These are phyloP conservation scores for Psilopsiagon aymara DNA, from an alignment of 2,113 vertebrate genomes.

Conservation along the genomic window DNA sequence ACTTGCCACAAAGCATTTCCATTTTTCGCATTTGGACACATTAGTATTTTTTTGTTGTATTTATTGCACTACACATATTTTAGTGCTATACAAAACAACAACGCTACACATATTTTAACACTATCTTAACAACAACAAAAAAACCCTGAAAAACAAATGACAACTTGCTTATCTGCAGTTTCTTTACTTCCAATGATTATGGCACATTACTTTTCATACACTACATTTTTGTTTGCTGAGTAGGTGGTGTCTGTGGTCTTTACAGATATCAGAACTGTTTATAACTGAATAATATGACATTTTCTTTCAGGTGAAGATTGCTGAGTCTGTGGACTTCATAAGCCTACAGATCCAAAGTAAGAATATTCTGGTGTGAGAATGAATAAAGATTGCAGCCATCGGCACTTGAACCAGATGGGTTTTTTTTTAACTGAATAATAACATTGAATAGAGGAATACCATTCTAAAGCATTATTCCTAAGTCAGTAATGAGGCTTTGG, in stretches of 20 bases:
- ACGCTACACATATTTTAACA: background rate
- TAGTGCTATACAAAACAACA: background rate
- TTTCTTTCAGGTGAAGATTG: background rate
- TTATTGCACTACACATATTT: background rate
- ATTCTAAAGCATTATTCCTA: background rate
- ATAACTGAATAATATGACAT: background rate
- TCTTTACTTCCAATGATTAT: background rate
- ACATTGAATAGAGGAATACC: background rate
- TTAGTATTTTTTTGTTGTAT: background rate
- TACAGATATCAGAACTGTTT: background rate
- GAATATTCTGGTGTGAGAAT: background rate
- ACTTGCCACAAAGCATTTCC: background rate
- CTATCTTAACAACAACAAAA: fast-evolving
- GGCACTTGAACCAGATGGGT: background rate
- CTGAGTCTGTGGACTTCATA: background rate
- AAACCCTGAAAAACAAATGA: background rate
- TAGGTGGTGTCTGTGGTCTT: background rate
- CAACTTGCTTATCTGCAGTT: background rate
- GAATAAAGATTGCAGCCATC: background rate
- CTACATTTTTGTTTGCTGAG: background rate
- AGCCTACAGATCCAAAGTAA: background rate
- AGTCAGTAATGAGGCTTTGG: background rate
- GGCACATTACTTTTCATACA: background rate
- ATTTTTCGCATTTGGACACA: background rate
- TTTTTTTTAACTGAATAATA: background rate